Base-by-base conservation (phyloP, 2,797 vertebrate species). In the Falco rusticolus region DNA sequence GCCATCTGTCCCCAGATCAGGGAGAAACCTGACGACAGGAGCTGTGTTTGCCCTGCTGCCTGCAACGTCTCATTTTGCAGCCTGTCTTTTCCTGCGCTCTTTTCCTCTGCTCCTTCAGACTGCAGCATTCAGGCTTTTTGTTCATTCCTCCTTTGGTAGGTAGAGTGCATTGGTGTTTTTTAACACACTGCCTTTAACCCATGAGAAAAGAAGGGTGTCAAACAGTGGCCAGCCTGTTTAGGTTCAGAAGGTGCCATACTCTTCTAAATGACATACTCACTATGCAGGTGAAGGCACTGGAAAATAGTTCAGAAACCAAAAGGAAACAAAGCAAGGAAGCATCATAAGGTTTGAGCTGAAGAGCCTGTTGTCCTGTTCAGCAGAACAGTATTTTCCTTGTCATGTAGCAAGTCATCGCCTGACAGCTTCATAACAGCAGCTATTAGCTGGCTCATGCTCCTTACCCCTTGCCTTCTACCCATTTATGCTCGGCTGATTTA, bases 21-120 rank as follows among this genome's bases (percentile, higher is more conserved):
- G 34, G 66, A 96, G 71, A 94, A 96, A 71, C 22, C 59, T 56
- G 87, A 76, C 33, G 59, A 84, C 84, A 95, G 57, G 64, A 89
- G 56, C 54, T 72, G 57, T 74, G 63, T 93, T 93, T 90, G 47
- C 76, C 94, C 81, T 80, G 31, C 63, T 96, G 56, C 74, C 25
- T 87, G 79, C 51, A 45, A 25, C 31, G 12, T 78, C 79, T 93
- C 86, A 60, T 51, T 93, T 77, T 87, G 33, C 37, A 80, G 26
- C 75, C 63, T 91, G 76, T 86, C 80, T 90, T 97, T 91, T 90
- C 39, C 54, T 66, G 72, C 10, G 21, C 5, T 78, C 34, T 93
- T 93, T 69, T 28, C 78, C 48, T 85, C 28, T 43, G 12, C 65
- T 95, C 78, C 85, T 88, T 92, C 84, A 86, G 63, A 53, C 33